Evolutionary conservation across 1,140 invertebrate species (phyloP), one percentile per base, ranked within the genome.

Genomic region (Pogonus chalceus): DNA sequence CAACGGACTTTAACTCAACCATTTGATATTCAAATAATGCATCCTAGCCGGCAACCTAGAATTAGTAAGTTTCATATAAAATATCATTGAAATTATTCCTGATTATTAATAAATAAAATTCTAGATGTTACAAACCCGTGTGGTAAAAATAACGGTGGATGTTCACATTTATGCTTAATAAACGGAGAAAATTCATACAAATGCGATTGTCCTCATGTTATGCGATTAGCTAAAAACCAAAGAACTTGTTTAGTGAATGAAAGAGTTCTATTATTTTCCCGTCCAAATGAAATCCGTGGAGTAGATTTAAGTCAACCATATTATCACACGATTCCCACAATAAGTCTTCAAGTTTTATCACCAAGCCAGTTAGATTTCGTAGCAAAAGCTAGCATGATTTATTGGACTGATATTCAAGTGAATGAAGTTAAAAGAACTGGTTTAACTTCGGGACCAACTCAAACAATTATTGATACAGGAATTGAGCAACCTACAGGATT

Each of bases 11-110:
- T 78, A 43, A 79, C 78, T 2, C 80, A 83, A 60, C 89, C 92
- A 0, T 88, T 93, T 71, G 90, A 82, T 60, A 83, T 96, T 37
- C 81, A 88, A 65, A 83, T 92, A 2, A 82, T 90, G 72, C 87
- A 92, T 63, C 74, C 82, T 1, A 81, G 80, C 59, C 74, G 88
- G 14, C 87, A 90, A 66, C 85, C 85, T 0, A 69, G 70, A 56
- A 75, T 72, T 23, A 64, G 66, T 31, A 26, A 31, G 26, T 31
- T 31, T 14, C 26, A 31, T 7, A 31, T 7, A 31, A 31, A 31
- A 7, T 7, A 14, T 14, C 14, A 4, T 14, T 14, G 26, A 7
- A 31, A 31, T 31, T 31, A 7, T 4, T 7, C 26, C 4, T 31
- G 14, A 7, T 7, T 31, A 31, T 31, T 31, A 14, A 31, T 31